A percentile compares a stretch with the other conserved stretches of the same genome.
Evolutionary conservation across 2,888 invertebrate species (phyloP).

Genomic region (Drosophila anceps): DNA sequence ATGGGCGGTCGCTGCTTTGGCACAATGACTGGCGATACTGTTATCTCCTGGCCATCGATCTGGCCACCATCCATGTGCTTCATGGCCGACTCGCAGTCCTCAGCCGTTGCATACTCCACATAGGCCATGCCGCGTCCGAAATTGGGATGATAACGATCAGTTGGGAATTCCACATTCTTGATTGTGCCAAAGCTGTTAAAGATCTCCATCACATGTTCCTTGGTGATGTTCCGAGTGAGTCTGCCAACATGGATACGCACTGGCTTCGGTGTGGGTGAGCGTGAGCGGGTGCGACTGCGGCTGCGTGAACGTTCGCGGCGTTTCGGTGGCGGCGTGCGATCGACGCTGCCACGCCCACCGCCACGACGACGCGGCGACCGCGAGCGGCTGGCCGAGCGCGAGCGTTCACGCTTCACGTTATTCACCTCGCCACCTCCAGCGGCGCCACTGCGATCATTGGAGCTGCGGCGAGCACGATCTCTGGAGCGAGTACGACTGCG

Average conservation of each 20-base stretch:
- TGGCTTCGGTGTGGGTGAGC: slow-evolving; percentile 95
- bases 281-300: slow-evolving; percentile 94
- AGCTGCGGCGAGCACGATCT: slow-evolving; percentile 69
- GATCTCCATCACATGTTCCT: slow-evolving; percentile 95
- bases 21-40: slow-evolving; percentile 96
- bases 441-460: slow-evolving; percentile 49
- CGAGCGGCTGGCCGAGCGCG: slow-evolving; percentile 67
- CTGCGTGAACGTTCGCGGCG: slow-evolving; percentile 91
- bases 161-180: slow-evolving; percentile 95
- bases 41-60: slow-evolving; percentile 98
- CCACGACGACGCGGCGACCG: slow-evolving; percentile 87
- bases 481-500: slow-evolving; percentile 58
- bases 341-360: slow-evolving; percentile 90
- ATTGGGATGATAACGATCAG: slow-evolving; percentile 94
- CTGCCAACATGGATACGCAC: slow-evolving; percentile 97
- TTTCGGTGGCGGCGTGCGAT: slow-evolving; percentile 91
- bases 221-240: slow-evolving; percentile 95
- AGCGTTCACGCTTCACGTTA: slow-evolving; percentile 74
- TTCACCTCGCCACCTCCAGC: slow-evolving; percentile 45
- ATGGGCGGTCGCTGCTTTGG: slow-evolving; percentile 87
- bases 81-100: slow-evolving; percentile 99
- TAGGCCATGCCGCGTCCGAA: slow-evolving; percentile 97
- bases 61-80: slow-evolving; percentile 99
- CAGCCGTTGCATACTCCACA: slow-evolving; percentile 96
- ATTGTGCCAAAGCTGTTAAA: slow-evolving; percentile 95